These are phyloP conservation scores for Kryptolebias ocellatus DNA, from an alignment of 2,797 vertebrate species.

Conservation along the genomic window DNA sequence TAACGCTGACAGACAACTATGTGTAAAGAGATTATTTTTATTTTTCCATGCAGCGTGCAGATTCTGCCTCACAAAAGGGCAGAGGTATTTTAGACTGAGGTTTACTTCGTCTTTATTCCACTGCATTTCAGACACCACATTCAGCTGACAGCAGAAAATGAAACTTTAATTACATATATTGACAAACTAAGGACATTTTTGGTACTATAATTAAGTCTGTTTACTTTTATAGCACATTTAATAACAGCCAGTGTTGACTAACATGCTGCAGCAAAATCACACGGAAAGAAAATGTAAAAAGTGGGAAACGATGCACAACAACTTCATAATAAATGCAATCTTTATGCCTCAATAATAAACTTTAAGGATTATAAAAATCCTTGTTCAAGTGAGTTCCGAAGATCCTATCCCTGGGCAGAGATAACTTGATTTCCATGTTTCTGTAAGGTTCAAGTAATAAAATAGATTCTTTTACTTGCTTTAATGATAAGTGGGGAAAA, in stretches of 20 bases:
- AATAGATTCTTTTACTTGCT: no score
- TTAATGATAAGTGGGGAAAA: no score
- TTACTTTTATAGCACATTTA: no score
- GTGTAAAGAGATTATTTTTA: not conserved
- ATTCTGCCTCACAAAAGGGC: not conserved
- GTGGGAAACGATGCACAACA: not conserved
- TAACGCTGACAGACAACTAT: not conserved
- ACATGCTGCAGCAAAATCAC: no score
- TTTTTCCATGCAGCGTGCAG: not conserved
- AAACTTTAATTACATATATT: not conserved
- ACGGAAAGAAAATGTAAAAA: no score
- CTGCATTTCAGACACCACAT: not conserved
- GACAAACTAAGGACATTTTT: not conserved
- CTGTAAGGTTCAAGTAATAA: not conserved
- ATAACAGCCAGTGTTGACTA: no score
- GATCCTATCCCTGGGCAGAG: not conserved
- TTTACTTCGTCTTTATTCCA: conserved; percentile 1
- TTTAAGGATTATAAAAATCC: not conserved
- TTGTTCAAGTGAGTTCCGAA: not conserved
- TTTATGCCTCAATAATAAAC: not conserved
- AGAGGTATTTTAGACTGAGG: not conserved
- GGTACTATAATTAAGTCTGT: no score
- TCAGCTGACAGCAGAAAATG: not conserved
- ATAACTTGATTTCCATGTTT: not conserved
- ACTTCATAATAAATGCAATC: not conserved